Percentiles rank a stretch among this genome's conserved stretches.
Conservation (phyloP, 2,113 vertebrate genomes). For the Myotis yumanensis region DNA sequence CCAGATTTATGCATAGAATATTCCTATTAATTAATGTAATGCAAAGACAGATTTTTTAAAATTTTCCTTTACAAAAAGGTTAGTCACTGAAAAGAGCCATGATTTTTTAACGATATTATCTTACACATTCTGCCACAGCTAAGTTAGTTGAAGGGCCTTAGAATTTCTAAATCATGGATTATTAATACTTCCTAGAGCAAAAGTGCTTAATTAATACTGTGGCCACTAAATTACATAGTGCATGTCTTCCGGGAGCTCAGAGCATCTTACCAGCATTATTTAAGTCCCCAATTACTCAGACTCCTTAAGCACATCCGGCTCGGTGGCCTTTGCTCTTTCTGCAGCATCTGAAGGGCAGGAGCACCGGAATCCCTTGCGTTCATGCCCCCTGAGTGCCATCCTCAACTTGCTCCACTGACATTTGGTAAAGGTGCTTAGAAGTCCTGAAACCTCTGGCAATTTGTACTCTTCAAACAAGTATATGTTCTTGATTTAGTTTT, state of each 20-base stretch:
- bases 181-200: slow-evolving; percentile 4
- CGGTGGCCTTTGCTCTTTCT: background rate
- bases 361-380: background rate
- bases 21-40: background rate
- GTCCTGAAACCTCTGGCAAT: background rate
- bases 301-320: background rate
- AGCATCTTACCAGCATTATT: background rate
- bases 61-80: slow-evolving; percentile 35
- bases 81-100: background rate
- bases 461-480: background rate
- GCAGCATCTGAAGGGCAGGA: background rate
- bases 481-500: background rate
- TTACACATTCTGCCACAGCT: slow-evolving; percentile 4
- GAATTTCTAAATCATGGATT: slow-evolving; percentile 23
- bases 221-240: background rate
- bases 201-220: background rate
- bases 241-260: background rate
- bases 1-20: slow-evolving; percentile 31
- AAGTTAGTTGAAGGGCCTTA: slow-evolving; percentile 34
- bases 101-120: background rate
- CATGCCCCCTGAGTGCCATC: background rate
- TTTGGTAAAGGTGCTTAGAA: background rate
- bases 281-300: background rate
- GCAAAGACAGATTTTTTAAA: background rate
- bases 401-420: background rate